Evolutionary conservation across 2,888 invertebrate genomes (phyloP), one percentile per base, ranked within the genome.

Genomic region (Patella depressa): DNA sequence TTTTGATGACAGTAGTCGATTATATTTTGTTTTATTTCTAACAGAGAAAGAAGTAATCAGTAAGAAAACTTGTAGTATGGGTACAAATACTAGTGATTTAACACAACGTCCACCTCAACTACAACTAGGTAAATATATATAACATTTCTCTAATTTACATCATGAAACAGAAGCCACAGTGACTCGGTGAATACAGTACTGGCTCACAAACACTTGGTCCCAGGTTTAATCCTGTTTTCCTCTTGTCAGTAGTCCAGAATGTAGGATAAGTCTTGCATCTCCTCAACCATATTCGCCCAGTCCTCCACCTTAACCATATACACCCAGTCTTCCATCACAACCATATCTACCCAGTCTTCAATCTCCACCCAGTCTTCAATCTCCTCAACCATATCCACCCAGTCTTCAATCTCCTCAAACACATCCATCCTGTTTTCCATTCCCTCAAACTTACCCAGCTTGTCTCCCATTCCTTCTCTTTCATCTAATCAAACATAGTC

Each of bases 61-160:
- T 72, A 79, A 79, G 55, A 83, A 81, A 55, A 45, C 83, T 34
- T 82, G 84, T 14, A 82, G 84, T 80, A 76, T 71, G 70, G 85
- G 86, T 7, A 87, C 86, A 0, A 87, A 83, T 71, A 87, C 87
- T 4, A 79, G 55, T 78, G 82, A 82, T 73, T 78, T 81, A 70
- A 53, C 78, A 15, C 78, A 70, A 53, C n/a, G 57, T 12, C 15
- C 74, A 17, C 0, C 11, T 0, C 45, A 9, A 9, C 45, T 45
- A 45, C 45, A 45, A 45, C 45, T 45, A 45, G 9, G 45, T 45
- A 45, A 45, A 45, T 45, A 45, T 9, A 45, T 45, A 45, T 45
- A 45, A 45, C 9, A 9, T 45, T 45, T 45, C 45, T 9, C 45
- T 9, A 9, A 45, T 45, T 45, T 9, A 45, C 45, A 45, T 45